A percentile compares a stretch with the other conserved stretches of the same genome.
phyloP scores from a whole-genome alignment of 2,888 invertebrate species.

The Petrolisthes cinctipes region DNA sequence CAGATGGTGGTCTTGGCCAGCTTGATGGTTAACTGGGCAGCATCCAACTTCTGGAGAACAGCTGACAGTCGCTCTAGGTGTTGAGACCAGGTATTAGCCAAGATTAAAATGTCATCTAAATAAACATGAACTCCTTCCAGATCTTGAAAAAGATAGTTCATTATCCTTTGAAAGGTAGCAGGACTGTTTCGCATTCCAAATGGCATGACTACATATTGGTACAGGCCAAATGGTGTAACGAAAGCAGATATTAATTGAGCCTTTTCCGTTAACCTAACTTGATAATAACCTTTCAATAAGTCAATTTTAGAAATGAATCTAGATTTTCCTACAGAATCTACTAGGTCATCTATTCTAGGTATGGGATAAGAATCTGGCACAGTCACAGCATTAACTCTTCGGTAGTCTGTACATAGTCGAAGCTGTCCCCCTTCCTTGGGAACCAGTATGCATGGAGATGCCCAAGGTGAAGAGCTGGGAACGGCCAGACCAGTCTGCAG shows the following conservation, averaged over 20 bases:
- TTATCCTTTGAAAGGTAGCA: too few relatives aligned
- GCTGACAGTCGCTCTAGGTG: too few relatives aligned
- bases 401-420: not conserved
- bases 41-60: too few relatives aligned
- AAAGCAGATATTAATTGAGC: not conserved
- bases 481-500: not conserved
- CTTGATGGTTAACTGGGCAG: too few relatives aligned
- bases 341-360: not conserved
- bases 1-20: not conserved
- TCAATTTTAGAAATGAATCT: not conserved
- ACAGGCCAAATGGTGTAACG: not conserved
- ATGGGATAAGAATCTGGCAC: not conserved
- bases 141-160: too few relatives aligned
- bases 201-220: constrained; percentile 1
- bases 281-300: not conserved
- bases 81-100: too few relatives aligned
- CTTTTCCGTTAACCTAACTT: not conserved
- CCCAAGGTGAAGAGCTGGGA: not conserved
- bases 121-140: too few relatives aligned
- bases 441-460: not conserved
- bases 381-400: not conserved
- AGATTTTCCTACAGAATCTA: not conserved
- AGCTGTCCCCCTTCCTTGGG: not conserved
- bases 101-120: too few relatives aligned
- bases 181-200: not conserved